Evolutionary conservation across 2,888 invertebrate genomes (phyloP).

Genomic region (Odontocolon sp.): DNA sequence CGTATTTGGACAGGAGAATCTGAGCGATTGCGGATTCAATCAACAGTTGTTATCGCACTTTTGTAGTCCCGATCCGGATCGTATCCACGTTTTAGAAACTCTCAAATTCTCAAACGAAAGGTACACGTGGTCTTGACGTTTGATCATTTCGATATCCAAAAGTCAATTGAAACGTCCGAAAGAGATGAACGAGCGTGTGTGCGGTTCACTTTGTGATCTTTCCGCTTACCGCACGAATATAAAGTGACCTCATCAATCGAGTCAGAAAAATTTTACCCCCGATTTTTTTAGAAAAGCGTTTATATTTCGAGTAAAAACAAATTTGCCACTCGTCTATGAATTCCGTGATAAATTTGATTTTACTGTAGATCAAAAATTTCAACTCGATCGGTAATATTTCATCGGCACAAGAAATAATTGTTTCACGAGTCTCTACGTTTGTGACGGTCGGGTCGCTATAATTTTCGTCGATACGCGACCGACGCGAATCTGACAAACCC

Average conservation of each 20-base stretch:
- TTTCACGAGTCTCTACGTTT: too few relatives aligned
- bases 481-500: too few relatives aligned
- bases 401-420: too few relatives aligned
- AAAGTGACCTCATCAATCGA: too few relatives aligned
- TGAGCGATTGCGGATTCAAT: conserved; percentile 93
- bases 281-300: too few relatives aligned
- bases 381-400: not conserved
- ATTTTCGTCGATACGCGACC: too few relatives aligned
- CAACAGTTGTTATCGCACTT: conserved; percentile 85
- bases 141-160: not conserved
- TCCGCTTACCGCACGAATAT: too few relatives aligned
- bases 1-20: conserved; percentile 91
- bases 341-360: too few relatives aligned
- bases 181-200: not conserved
- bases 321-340: too few relatives aligned
- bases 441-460: too few relatives aligned
- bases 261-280: not conserved
- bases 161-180: not conserved
- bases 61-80: conserved; percentile 83
- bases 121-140: conserved; percentile 82
- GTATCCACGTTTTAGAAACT: conserved; percentile 84
- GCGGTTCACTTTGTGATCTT: not conserved
- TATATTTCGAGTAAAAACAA: too few relatives aligned
- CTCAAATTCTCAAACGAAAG: conserved; percentile 85
- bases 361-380: too few relatives aligned